Evolutionary conservation across 2,888 invertebrate genomes (phyloP), one percentile per base, ranked within the genome.

Genomic region (Reticulitermes lucifugus): DNA sequence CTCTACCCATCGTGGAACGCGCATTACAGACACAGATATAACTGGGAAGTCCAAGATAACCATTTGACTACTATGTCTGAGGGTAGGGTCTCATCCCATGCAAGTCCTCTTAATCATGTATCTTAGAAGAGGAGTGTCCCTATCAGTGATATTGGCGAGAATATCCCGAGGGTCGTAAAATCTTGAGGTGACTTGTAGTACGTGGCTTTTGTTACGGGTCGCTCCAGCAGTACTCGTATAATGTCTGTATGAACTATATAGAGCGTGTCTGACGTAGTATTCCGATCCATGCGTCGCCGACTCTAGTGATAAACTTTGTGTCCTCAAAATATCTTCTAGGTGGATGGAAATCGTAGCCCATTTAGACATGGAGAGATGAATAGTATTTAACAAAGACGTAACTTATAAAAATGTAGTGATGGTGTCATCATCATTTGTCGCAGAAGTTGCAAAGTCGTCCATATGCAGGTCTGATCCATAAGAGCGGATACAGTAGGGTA

Each of bases 391-490:
- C 6, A 82, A 43, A 7, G 65, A 5, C 7, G 82, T 65, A 41
- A 82, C 70, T 22, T 83, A 2, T 10, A 43, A 75, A 35, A 59
- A 83, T 6, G 75, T 14, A 21, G 29, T 43, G 46, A 75, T 55
- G 18, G 46, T 21, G 43, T n/a, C 43, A 83, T 43, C 46, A 29
- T 83, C 51, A 21, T 83, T 46, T n/a, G 10, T 51, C 10, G n/a
- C 2, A 21, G 6, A 18, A 7, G 83, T 55, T 46, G 12, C 73
- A 41, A 83, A 83, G 41, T 83, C 83, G 29, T 83, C 83, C 83
- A 83, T 73, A 18, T 29, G 29, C 59, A 41, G 59, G 18, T 60
- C 14, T 80, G 2, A 25, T 80, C 80, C 4, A 80, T 7, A 5
- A 59, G 59, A 5, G n/a, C 59, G 6, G 80, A 1, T 4, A 59